Evolutionary conservation across 2,888 invertebrate species (phyloP).

Genomic region (Agrochola litura): DNA sequence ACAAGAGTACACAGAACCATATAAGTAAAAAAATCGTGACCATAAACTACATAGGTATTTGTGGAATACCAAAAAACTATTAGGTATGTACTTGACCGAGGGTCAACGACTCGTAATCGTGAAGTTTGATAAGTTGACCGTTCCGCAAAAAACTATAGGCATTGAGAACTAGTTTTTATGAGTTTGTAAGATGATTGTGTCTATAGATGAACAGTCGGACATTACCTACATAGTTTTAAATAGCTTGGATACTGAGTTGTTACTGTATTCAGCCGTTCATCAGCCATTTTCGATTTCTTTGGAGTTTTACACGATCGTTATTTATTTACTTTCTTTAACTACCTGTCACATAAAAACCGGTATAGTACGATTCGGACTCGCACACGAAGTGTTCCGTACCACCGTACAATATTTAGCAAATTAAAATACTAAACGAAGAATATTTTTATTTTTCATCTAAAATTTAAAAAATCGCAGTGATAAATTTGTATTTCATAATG

Average conservation of each 20-base stretch:
- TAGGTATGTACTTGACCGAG: conserved; percentile 5
- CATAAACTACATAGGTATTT: background rate
- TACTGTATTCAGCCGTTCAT: background rate
- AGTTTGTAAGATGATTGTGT: background rate
- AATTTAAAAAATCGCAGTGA: too few relatives aligned
- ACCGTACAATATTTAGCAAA: too few relatives aligned
- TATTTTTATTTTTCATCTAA: too few relatives aligned
- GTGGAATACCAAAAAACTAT: conserved; percentile 1
- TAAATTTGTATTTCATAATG: too few relatives aligned
- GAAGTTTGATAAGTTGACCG: conserved; percentile 28
- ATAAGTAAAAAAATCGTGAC: background rate
- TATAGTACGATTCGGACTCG: too few relatives aligned
- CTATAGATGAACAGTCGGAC: background rate
- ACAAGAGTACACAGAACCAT: background rate
- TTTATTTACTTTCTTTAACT: conserved; percentile 5
- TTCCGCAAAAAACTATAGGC: conserved; percentile 28
- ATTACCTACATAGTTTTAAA: background rate
- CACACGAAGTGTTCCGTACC: too few relatives aligned
- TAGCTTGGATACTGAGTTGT: background rate
- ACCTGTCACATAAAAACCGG: background rate
- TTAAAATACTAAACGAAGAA: too few relatives aligned
- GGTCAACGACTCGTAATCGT: conserved; percentile 51
- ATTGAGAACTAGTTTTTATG: conserved; percentile 38
- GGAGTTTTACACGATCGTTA: background rate
- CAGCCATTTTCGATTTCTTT: conserved; percentile 25